Base-by-base conservation (phyloP, 2,113 vertebrate genomes). In the Perccottus glenii region DNA sequence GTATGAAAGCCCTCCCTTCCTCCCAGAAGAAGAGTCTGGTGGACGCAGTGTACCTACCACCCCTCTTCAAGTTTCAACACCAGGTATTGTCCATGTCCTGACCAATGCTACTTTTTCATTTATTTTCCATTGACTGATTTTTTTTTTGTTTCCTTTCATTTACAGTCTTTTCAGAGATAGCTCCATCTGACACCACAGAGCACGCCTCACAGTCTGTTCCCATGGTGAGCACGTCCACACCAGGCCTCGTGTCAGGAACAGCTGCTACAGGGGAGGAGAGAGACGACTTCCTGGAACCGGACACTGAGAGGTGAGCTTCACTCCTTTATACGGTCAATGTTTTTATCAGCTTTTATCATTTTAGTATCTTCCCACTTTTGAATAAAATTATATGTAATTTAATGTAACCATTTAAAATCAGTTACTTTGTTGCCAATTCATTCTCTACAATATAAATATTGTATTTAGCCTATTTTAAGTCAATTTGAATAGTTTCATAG, bases 201-300 rank as follows among this genome's bases (percentile, higher is more conserved):
- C 94, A 92, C 0, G 93, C 95, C 5, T 96, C 96, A 4, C 98
- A 98, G 88, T 98, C 97, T 0, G 98, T 98, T 70, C 96, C 98
- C 6, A 97, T 93, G 93, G 97, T 98, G 58, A 97, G 94, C 51
- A 98, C 95, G 0, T 98, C 98, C 46, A 96, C 95, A 2, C 93
- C 94, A 4, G 90, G 89, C 67, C 90, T 95, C 43, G 92, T 92
- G 42, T 86, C 93, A 7, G 90, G 92, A 3, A 93, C 93, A 38
- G 84, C 92, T 9, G 67, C 93, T 42, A 1, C 92, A 0, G 92
- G 91, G 0, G 98, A 97, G 11, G 96, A 98, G 6, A 87, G 93
- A 0, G 96, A 97, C 0, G 94, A 96, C 27, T 96, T 97, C 53
- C 90, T 96, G 77, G 96, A 99, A 82, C 90, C 94, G 8, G 96